A percentile compares a stretch with the other conserved stretches of the same genome.
These are phyloP conservation scores for Philaethria dido DNA, from an alignment of 2,888 invertebrate species.

Conservation along the genomic window DNA sequence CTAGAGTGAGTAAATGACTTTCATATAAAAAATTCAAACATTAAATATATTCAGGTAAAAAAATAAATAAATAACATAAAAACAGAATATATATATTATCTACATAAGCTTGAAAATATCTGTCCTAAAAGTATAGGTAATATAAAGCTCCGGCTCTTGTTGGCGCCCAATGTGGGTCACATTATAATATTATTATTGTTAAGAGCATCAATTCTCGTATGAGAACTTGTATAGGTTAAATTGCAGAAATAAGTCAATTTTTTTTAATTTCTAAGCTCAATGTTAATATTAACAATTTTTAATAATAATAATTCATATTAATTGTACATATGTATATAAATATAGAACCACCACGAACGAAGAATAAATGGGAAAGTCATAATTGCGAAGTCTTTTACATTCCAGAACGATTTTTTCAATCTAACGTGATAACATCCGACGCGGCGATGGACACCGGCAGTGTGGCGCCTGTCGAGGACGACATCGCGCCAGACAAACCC, in stretches of 20 bases:
- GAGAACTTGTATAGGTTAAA: slow-evolving; percentile 28
- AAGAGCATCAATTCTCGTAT: too few relatives aligned
- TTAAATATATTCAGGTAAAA: too few relatives aligned
- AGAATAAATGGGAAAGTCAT: slow-evolving; percentile 42
- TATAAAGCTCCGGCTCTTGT: too few relatives aligned
- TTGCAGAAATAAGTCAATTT: neutral
- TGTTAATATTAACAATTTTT: too few relatives aligned
- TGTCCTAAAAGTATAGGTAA: too few relatives aligned
- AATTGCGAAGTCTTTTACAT: slow-evolving; percentile 47
- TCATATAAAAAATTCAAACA: too few relatives aligned
- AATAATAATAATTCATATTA: neutral
- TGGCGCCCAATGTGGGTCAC: slow-evolving; percentile 32
- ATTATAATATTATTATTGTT: neutral
- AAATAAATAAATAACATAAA: too few relatives aligned
- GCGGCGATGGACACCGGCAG: slow-evolving; percentile 80
- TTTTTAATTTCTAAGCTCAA: neutral
- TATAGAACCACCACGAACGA: slow-evolving; percentile 1
- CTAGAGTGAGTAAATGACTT: too few relatives aligned
- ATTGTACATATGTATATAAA: neutral
- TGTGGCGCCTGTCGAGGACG: slow-evolving; percentile 64
- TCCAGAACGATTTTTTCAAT: slow-evolving; percentile 86
- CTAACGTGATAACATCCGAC: slow-evolving; percentile 83
- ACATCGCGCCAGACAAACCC: slow-evolving; percentile 75
- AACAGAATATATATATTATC: too few relatives aligned
- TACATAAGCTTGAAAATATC: too few relatives aligned